Evolutionary conservation across 1,140 invertebrate species (phyloP).

Genomic region (Dendrolimus kikuchii): DNA sequence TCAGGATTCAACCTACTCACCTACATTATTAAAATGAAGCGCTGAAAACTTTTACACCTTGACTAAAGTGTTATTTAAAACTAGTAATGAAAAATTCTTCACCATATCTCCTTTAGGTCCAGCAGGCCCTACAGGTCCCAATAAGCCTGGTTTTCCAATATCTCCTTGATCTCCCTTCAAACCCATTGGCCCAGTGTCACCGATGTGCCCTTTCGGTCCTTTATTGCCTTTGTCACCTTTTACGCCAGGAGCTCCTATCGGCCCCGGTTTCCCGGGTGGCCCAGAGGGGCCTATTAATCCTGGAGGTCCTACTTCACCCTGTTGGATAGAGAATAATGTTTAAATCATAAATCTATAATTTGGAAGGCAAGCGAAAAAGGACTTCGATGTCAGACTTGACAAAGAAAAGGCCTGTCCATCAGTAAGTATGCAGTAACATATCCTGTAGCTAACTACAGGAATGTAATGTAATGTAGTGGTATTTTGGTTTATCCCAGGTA

Average conservation of each 20-base stretch:
- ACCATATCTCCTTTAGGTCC: constrained; percentile 80
- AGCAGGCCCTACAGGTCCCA: constrained; percentile 74
- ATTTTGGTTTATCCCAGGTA: no score
- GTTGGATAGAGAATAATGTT: constrained; percentile 13
- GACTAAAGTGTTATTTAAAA: no score
- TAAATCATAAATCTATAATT: no score
- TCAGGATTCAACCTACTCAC: no score
- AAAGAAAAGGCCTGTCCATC: no score
- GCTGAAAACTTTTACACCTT: no score
- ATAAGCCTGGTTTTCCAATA: constrained; percentile 78
- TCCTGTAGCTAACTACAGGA: no score
- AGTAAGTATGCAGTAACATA: no score
- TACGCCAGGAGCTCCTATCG: constrained; percentile 75
- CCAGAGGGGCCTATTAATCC: constrained; percentile 76
- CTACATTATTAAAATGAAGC: no score
- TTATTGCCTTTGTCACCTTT: constrained; percentile 81
- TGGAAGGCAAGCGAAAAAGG: no score
- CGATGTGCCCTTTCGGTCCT: constrained; percentile 82
- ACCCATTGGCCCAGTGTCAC: constrained; percentile 79
- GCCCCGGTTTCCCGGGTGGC: constrained; percentile 75
- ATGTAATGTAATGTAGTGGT: no score
- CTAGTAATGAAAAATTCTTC: constrained; percentile 5
- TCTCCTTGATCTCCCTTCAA: constrained; percentile 82
- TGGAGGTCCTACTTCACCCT: constrained; percentile 82
- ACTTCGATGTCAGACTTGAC: no score